Percentiles rank a stretch among this genome's conserved stretches.
phyloP scores from a whole-genome alignment of 1,140 invertebrate species.

The Solen grandis region DNA sequence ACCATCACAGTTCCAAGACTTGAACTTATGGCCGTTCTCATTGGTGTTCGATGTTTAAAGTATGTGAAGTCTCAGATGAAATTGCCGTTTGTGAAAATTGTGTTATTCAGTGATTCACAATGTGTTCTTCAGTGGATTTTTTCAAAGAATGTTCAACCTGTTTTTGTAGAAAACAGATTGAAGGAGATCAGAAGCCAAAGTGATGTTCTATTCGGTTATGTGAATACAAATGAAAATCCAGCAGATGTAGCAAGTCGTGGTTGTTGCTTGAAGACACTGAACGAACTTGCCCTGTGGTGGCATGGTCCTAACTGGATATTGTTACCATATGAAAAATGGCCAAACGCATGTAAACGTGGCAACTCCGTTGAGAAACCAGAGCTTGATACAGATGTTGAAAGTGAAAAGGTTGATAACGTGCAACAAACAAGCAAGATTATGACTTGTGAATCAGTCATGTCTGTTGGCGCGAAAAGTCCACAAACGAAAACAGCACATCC shows the following conservation, averaged over 20 bases:
- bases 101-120: conserved; percentile 10
- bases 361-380: too few relatives aligned
- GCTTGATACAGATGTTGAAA: background rate
- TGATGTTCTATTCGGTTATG: background rate
- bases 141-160: background rate
- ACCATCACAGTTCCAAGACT: background rate
- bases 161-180: conserved; percentile 11
- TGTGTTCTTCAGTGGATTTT: conserved; percentile 12
- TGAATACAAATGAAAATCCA: background rate
- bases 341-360: too few relatives aligned
- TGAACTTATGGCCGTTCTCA: conserved; percentile 22
- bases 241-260: conserved; percentile 31
- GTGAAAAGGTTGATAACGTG: background rate
- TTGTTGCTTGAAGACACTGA: background rate
- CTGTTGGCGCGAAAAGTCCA: too few relatives aligned
- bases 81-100: background rate
- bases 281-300: background rate
- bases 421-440: background rate
- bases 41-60: background rate
- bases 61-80: background rate
- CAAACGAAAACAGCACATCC: background rate
- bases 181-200: background rate
- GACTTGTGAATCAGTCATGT: background rate
- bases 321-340: background rate
- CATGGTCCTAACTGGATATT: conserved; percentile 24